A percentile compares a stretch with the other conserved stretches of the same genome.
Conservation (phyloP, 2,888 invertebrate genomes). For the Ichneumon xanthorius region DNA sequence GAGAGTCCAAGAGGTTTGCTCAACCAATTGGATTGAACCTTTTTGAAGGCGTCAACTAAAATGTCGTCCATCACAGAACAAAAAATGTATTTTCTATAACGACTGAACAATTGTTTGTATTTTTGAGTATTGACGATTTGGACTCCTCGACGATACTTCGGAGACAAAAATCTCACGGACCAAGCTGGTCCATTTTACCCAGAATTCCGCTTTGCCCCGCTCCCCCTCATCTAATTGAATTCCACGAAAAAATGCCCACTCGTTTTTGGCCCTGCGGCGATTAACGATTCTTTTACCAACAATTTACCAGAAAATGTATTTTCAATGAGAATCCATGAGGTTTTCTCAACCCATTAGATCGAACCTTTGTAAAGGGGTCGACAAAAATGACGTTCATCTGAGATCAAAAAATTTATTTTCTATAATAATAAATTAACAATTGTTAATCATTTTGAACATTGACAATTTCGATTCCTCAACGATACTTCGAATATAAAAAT, state of each 20-base stretch:
- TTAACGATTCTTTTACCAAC: neutral
- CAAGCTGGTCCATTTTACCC: too few species aligned
- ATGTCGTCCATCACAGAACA: too few species aligned
- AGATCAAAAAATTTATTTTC: neutral
- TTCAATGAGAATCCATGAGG: too few species aligned
- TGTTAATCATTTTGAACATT: neutral
- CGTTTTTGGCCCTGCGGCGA: neutral
- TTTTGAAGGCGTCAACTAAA: too few species aligned
- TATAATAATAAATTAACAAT: neutral
- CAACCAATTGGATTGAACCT: too few species aligned
- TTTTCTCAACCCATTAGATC: neutral
- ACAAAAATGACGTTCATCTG: too few species aligned
- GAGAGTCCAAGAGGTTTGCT: neutral
- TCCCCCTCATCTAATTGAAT: neutral
- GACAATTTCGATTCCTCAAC: neutral
- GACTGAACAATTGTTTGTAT: neutral
- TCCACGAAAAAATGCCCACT: neutral
- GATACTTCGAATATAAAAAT: neutral
- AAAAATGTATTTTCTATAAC: neutral
- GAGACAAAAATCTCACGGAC: neutral
- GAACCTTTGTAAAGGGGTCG: too few species aligned
- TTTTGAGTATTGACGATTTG: neutral
- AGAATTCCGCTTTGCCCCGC: neutral
- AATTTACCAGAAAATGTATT: neutral
- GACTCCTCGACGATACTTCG: neutral